Evolutionary conservation across 2,797 vertebrate genomes (phyloP), one percentile per base, ranked within the genome.

Genomic region (Eleutherodactylus coqui): DNA sequence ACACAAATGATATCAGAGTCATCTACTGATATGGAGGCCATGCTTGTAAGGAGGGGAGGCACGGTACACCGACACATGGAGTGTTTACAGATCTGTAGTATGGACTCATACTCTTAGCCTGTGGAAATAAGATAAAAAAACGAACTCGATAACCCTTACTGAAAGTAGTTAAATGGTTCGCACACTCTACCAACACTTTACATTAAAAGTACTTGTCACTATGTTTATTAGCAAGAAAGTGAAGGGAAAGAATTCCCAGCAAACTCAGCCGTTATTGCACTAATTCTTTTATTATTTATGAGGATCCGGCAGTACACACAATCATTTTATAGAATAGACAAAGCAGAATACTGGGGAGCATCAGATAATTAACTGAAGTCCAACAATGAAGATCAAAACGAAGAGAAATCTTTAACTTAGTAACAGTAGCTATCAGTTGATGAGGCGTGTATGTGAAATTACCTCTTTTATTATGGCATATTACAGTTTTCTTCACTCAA

Each of bases 311-410:
- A 64, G 51, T 38, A 81, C 73, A 83, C 64, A 47, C 75, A 83
- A 62, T 78, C 17, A 78, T 87, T 87, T 87, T 83, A 73, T 77
- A 87, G 79, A 87, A 83, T 73, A 83, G 75, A 87, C 51, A 73
- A 73, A 77, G 29, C 38, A 58, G 10, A 77, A 82, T 47, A 32
- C 79, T 27, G 55, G 27, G 69, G 58, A 79, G 67, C 5, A 32
- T 5, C 5, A 13, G 43, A 75, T 87, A 79, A 87, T 87, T 83
- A 87, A 83, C 75, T 72, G 1, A 75, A 78, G 49, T 64, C 64
- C 32, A 58, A 83, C 55, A 43, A 62, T 10, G 27, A 79, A 8
- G 60, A 67, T 64, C 27, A 79, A 55, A 67, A 60, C 53, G 5
- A 4, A 73, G 69, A 75, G 29, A 47, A 79, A 67, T 79, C 34